Percentiles rank a stretch among this genome's conserved stretches.
Conservation (phyloP, 2,113 vertebrate genomes). For the Nansenia antarctica region DNA sequence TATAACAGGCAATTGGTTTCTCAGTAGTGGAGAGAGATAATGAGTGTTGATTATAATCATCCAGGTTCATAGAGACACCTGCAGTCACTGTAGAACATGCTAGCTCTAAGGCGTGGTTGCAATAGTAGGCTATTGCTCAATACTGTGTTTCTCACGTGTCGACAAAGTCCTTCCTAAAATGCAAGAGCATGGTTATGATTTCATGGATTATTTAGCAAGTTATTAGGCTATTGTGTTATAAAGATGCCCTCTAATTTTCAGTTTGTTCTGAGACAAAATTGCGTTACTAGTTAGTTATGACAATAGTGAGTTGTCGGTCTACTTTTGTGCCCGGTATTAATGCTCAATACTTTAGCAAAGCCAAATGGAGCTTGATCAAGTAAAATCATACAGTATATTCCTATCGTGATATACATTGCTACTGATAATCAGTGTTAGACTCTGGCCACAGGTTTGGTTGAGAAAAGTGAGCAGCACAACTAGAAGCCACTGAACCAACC, state of each 20-base stretch:
- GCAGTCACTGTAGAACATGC: conserved; percentile 17
- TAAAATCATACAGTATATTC: too few species aligned
- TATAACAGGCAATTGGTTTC: conserved; percentile 61
- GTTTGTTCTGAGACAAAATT: too few species aligned
- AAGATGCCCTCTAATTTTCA: too few species aligned
- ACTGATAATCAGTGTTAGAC: conserved; percentile 47
- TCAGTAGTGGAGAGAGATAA: conserved; percentile 57
- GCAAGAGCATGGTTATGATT: background rate
- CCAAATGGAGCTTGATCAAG: too few species aligned
- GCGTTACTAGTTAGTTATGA: too few species aligned
- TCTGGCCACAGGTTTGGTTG: conserved; percentile 50
- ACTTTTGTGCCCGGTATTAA: too few species aligned
- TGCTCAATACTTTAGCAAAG: too few species aligned
- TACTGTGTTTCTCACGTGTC: background rate
- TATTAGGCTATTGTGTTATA: background rate
- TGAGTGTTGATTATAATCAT: conserved; percentile 47
- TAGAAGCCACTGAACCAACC: conserved; percentile 58
- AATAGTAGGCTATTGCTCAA: conserved; percentile 40
- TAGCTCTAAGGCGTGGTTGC: conserved; percentile 35
- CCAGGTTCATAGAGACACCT: conserved; percentile 47
- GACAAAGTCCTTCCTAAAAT: background rate
- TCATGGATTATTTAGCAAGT: background rate
- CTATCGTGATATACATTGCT: too few species aligned
- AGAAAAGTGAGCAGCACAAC: conserved; percentile 32
- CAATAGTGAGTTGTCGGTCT: too few species aligned